phyloP scores from a whole-genome alignment of 2,888 invertebrate species.

The Heliothis peltigera region DNA sequence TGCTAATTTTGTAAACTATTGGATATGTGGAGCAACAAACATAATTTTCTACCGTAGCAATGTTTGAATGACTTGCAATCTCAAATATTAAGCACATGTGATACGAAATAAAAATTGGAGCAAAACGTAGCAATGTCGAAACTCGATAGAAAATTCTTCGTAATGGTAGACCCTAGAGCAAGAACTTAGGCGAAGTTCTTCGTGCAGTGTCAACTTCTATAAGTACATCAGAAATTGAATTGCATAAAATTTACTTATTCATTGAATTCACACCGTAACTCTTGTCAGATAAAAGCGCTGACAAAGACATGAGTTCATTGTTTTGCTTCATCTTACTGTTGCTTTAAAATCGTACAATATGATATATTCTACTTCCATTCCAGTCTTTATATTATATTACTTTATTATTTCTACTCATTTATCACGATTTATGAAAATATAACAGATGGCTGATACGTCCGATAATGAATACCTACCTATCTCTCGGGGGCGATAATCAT shows the following conservation, averaged over 20 bases:
- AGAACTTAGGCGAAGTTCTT: conserved; percentile 46
- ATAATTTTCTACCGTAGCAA: neutral
- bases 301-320: conserved; percentile 16
- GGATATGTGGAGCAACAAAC: neutral
- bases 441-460: conserved; percentile 51
- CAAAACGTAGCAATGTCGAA: conserved; percentile 46
- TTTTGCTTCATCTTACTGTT: conserved; percentile 20
- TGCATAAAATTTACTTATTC: conserved; percentile 65
- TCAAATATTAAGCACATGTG: conserved; percentile 6
- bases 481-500: conserved; percentile 54
- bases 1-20: neutral
- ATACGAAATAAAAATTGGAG: conserved; percentile 25
- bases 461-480: conserved; percentile 52
- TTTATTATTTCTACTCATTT: conserved; percentile 14
- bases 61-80: neutral
- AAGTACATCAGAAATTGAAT: conserved; percentile 55
- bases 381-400: neutral
- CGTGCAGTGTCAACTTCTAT: conserved; percentile 43
- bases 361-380: neutral
- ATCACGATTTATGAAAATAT: conserved; percentile 30
- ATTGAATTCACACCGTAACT: conserved; percentile 51
- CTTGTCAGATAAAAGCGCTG: conserved; percentile 27
- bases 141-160: conserved; percentile 52
- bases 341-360: conserved; percentile 7
- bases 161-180: conserved; percentile 48